Evolutionary conservation across 2,797 vertebrate species (phyloP).

Genomic region (Tokudaia muenninki): DNA sequence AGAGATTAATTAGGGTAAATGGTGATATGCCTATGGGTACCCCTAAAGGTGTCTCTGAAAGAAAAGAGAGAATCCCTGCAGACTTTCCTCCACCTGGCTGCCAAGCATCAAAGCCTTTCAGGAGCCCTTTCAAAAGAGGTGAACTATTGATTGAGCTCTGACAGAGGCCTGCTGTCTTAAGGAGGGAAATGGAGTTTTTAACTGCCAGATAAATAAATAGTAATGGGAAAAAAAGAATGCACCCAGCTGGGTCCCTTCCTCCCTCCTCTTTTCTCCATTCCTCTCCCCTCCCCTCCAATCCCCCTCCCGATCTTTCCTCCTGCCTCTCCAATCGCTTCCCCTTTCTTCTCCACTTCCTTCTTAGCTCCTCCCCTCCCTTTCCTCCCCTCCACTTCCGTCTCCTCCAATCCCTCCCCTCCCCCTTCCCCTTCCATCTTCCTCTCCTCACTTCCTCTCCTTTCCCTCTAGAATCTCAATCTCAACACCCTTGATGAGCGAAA

Average conservation of each 20-base stretch:
- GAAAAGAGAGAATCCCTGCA: conserved; percentile 38
- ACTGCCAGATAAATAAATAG: conserved; percentile 30
- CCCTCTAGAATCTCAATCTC: background rate
- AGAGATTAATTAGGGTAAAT: conserved; percentile 53
- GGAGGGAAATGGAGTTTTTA: background rate
- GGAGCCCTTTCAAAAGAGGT: conserved; percentile 50
- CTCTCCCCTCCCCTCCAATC: background rate
- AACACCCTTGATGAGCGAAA: background rate
- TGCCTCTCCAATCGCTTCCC: too few species aligned
- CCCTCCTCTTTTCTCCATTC: background rate
- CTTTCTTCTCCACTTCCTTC: background rate
- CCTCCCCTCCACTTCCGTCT: too few species aligned
- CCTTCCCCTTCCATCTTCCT: too few species aligned
- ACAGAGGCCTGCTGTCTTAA: conserved; percentile 16
- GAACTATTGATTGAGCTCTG: conserved; percentile 24
- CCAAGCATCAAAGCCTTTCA: background rate
- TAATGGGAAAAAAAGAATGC: background rate
- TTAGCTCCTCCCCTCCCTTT: background rate
- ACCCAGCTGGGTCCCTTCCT: background rate
- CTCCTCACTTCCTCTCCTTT: background rate
- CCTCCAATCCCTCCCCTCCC: background rate
- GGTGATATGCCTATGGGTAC: background rate
- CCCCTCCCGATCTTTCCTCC: background rate
- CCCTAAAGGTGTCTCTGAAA: background rate
- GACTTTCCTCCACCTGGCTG: background rate